phyloP scores from a whole-genome alignment of 2,888 invertebrate species.

The Aproaerema taeniolella region DNA sequence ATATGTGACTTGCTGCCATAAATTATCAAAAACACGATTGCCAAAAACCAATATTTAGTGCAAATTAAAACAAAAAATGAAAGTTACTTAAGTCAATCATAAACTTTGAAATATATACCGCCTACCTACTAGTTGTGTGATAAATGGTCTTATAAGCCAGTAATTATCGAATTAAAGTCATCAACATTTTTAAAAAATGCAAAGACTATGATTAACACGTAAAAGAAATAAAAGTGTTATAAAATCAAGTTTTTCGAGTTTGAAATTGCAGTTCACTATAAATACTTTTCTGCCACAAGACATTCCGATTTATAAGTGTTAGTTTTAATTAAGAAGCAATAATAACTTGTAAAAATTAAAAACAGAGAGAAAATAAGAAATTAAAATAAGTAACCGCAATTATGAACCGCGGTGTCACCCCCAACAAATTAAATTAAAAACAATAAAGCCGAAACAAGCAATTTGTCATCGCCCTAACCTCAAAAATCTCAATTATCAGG shows the following conservation, averaged over 20 bases:
- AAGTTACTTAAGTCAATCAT: not conserved
- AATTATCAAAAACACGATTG: not conserved
- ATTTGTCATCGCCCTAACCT: conserved; percentile 41
- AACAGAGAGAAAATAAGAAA: too few relatives aligned
- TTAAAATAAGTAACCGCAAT: too few relatives aligned
- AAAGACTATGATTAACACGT: conserved; percentile 4
- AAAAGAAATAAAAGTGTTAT: conserved; percentile 1
- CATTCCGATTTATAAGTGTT: too few relatives aligned
- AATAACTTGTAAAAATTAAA: too few relatives aligned
- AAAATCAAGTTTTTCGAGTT: conserved; percentile 11
- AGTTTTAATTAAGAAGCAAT: too few relatives aligned
- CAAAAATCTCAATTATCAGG: conserved; percentile 46
- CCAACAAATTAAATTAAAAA: conserved; percentile 18
- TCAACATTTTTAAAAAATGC: conserved; percentile 2
- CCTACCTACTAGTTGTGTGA: conserved; percentile 12
- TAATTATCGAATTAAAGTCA: conserved; percentile 25
- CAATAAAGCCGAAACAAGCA: conserved; percentile 22
- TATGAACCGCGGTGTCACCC: too few relatives aligned
- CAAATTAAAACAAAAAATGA: not conserved
- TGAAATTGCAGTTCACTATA: conserved; percentile 6
- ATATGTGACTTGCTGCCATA: too few relatives aligned
- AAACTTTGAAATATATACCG: not conserved
- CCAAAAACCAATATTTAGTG: not conserved
- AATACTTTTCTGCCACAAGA: too few relatives aligned
- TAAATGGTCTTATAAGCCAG: conserved; percentile 20